A percentile compares a stretch with the other conserved stretches of the same genome.
phyloP scores from a whole-genome alignment of 1,140 invertebrate genomes.

The Dendroctonus valens region DNA sequence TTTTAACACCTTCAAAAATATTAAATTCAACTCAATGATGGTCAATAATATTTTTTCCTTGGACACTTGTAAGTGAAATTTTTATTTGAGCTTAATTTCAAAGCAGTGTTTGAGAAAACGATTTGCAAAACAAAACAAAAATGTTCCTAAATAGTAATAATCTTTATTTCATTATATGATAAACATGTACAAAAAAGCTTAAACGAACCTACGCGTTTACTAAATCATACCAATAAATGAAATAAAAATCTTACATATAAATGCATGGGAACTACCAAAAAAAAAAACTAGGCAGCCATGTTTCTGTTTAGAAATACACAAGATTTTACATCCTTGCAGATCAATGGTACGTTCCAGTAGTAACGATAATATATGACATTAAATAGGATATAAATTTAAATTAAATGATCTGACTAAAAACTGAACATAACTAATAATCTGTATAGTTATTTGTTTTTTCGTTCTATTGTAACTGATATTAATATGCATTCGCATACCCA shows the following conservation, averaged over 20 bases:
- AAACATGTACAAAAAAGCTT: constrained; percentile 22
- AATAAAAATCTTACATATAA: constrained; percentile 5
- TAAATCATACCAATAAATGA: constrained; percentile 3
- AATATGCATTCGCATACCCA: no score
- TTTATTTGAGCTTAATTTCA: no score
- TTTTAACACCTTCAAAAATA: no score
- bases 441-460: neutral
- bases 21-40: no score
- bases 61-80: no score
- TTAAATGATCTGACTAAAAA: neutral
- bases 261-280: neutral
- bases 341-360: neutral
- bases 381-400: neutral
- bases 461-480: neutral
- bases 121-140: neutral
- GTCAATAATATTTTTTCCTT: no score
- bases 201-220: constrained; percentile 5
- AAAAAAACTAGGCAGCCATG: neutral
- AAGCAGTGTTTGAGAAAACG: neutral
- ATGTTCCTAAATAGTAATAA: constrained; percentile 10
- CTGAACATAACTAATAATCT: neutral
- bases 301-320: neutral
- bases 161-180: constrained; percentile 14
- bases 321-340: neutral
- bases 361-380: neutral